Conservation (phyloP, 1,140 invertebrate genomes). For the Temnothorax longispinosus region DNA sequence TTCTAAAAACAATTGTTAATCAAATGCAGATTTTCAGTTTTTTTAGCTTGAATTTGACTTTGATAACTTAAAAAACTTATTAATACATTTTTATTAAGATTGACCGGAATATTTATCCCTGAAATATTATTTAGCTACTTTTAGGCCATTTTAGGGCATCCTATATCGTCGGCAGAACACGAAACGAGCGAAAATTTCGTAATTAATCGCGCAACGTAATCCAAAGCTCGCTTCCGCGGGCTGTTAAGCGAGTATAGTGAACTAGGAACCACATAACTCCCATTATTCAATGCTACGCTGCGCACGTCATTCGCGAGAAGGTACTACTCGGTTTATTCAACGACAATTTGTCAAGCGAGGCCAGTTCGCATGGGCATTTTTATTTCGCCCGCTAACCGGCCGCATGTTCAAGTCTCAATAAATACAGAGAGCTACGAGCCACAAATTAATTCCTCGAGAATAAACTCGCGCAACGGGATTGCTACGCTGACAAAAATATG, state of each 20-base stretch:
- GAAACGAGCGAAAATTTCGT: conserved; percentile 42
- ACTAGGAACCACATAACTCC: conserved; percentile 55
- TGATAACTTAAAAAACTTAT: neutral
- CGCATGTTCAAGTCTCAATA: conserved; percentile 27
- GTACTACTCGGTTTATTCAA: conserved; percentile 56
- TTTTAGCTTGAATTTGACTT: no score
- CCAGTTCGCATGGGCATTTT: conserved; percentile 40
- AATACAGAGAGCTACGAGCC: neutral
- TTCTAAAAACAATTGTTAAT: neutral
- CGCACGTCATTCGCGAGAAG: conserved; percentile 46
- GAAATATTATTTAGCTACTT: neutral
- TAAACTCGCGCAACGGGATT: conserved; percentile 6
- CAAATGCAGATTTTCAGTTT: neutral
- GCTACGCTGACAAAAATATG: neutral
- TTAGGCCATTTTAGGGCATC: neutral
- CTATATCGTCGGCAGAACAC: conserved; percentile 9
- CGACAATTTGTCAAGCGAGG: conserved; percentile 56
- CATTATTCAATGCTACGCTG: conserved; percentile 57
- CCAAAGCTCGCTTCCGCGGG: conserved; percentile 45
- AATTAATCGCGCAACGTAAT: conserved; percentile 53
- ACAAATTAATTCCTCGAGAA: conserved; percentile 50
- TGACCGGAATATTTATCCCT: neutral
- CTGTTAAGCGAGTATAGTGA: conserved; percentile 31
- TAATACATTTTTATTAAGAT: neutral
- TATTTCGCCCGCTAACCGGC: conserved; percentile 18